Evolutionary conservation across 1,140 invertebrate species (phyloP), one percentile per base, ranked within the genome.

Genomic region (Scaptomyza hsui): DNA sequence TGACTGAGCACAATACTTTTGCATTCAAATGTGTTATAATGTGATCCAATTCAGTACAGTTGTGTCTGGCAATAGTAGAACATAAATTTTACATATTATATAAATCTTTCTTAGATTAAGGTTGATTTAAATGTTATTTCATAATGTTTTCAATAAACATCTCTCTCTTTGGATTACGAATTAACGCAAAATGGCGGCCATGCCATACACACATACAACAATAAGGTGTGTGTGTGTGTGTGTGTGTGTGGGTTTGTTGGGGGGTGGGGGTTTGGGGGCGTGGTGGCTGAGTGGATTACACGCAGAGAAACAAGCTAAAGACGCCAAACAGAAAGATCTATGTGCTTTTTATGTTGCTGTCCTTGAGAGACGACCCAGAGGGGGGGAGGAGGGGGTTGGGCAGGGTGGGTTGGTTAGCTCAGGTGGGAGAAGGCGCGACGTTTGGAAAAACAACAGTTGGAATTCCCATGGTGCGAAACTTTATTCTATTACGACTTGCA

Each of bases 401-500:
- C 0, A 16, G 15, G 57, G 10, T 5, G 0, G 32, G 47, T 10
- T 45, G 39, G 48, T 29, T 29, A 19, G 21, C 74, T 62, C 65
- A 83, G 79, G 79, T 82, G 76, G 72, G 67, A 76, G 52, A 51
- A 49, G 13, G 15, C 32, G 32, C 21, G 32, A 42, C 44, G 44
- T 19, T 55, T 55, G 42, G 77, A 88, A 72, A 67, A 86, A 88
- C 81, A 86, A 86, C 81, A 86, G 81, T 86, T 65, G 81, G 45
- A 88, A 86, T 88, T 86, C 82, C 81, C 81, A 86, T 53, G 81
- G 70, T 71, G 82, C 62, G 7, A 75, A 86, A 86, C 82, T 86
- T 86, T 86, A 86, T 86, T 86, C 81, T 86, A 86, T 86, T 86
- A 86, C 73, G 74, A 82, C 45, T 83, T 72, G 51, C 74, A 48